Base-by-base conservation (phyloP, 2,113 vertebrate species). In the Nothoprocta pentlandii region DNA sequence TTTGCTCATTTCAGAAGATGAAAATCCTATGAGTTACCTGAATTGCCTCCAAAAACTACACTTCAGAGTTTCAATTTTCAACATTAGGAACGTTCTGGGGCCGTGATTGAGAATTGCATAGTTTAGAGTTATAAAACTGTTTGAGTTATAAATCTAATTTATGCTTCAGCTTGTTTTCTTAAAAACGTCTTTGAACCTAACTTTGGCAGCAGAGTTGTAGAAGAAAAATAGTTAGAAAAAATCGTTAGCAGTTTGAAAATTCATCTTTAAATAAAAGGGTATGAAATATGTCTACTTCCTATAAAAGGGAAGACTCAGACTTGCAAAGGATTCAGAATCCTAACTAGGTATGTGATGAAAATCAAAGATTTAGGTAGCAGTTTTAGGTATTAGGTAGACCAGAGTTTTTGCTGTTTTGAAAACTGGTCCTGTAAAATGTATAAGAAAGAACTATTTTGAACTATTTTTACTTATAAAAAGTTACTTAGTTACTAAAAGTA, bases 201-300 rank as follows among this genome's bases (percentile, higher is more conserved):
- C 13, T 39, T 90, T 81, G 81, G 42, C 53, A 92, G 34, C 12
- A 4, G 5, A 74, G 15, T 58, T 82, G 21, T 7, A 73, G n/a
- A 69, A 85, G 5, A 62, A 70, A 66, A 21, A 56, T 58, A 46
- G 62, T 61, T 19, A 63, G 49, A 54, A 3, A 87, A 87, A 83
- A 64, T 14, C 6, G 39, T 63, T 17, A 51, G 47, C 46, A 64
- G 49, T 67, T 77, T 63, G 25, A 74, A 77, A 85, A 85, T 70
- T 91, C 71, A 70, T 36, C 90, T 95, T 95, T 93, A 95, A 94
- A 90, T 91, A 66, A 32, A 92, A 80, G 81, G 82, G 75, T 95
- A 93, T 85, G 81, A 89, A 87, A 85, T 51, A 89, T 80, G 12
- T 3, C 0, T 70, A 22, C 2, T 74, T 91, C 16, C 36, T 77